Conservation (phyloP, 2,797 vertebrate genomes). For the Epinephelus coioides region DNA sequence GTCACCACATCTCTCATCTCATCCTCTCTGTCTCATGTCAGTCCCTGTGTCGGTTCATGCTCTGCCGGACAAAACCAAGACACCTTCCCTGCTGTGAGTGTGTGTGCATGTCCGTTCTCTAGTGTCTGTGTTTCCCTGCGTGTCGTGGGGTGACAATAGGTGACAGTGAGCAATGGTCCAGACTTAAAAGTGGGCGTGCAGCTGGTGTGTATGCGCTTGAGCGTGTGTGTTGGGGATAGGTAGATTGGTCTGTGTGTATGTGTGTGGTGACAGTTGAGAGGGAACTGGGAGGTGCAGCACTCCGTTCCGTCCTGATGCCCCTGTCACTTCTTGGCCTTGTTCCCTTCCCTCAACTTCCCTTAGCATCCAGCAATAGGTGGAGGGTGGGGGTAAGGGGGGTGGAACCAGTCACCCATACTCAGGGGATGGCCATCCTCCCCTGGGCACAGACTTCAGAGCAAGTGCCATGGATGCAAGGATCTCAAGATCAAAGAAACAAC, state of each 20-base stretch:
- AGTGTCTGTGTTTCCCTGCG: conserved; percentile 49
- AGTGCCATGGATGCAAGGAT: conserved; percentile 55
- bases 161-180: conserved; percentile 76
- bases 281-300: conserved; percentile 62
- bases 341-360: conserved; percentile 79
- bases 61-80: conserved; percentile 78
- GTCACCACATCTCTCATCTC: conserved; percentile 59
- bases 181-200: conserved; percentile 65
- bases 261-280: conserved; percentile 79
- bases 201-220: conserved; percentile 40
- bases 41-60: conserved; percentile 76
- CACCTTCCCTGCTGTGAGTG: conserved; percentile 51
- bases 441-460: conserved; percentile 59
- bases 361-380: conserved; percentile 55
- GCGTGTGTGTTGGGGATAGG: conserved; percentile 30
- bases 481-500: conserved; percentile 63
- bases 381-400: conserved; percentile 27
- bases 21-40: conserved; percentile 69
- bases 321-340: conserved; percentile 86
- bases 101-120: conserved; percentile 49
- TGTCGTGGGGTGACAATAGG: conserved; percentile 68
- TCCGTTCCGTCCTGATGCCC: conserved; percentile 82
- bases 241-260: conserved; percentile 39
- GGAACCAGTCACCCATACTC: conserved; percentile 62
- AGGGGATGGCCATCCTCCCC: conserved; percentile 61